Evolutionary conservation across 2,888 invertebrate genomes (phyloP), one percentile per base, ranked within the genome.

Genomic region (Digitonthophagus gazella): DNA sequence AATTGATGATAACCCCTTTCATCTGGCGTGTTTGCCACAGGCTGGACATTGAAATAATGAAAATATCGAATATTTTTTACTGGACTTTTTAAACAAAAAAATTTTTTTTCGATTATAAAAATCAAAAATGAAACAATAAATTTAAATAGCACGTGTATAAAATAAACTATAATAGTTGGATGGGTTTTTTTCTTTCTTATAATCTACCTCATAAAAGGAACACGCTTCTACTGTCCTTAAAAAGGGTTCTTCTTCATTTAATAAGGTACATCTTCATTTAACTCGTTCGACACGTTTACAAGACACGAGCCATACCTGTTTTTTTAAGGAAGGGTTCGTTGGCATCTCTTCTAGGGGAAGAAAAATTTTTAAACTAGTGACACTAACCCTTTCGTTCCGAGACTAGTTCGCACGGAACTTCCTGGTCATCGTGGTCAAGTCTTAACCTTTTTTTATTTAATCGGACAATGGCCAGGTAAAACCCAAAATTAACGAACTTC

Each of bases 221-320:
- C n/a, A n/a, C n/a, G n/a, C n/a, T n/a, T n/a, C n/a, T n/a, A n/a
- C n/a, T n/a, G n/a, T n/a, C n/a, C n/a, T n/a, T n/a, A n/a, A n/a
- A n/a, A n/a, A n/a, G n/a, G n/a, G n/a, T n/a, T n/a, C n/a, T n/a
- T n/a, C n/a, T n/a, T n/a, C n/a, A n/a, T n/a, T n/a, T 8, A 3
- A 74, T 71, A 70, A 64, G 72, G 71, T 68, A 73, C 67, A 73
- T 75, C 80, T 79, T 80, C 77, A 74, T 76, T 79, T 80, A 79
- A 80, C 79, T 76, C 77, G 77, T 75, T 69, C 72, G 66, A 18
- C 18, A 58, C 56, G 66, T 70, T 72, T 72, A 72, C n/a, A 74
- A 16, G 73, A 76, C 76, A 74, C 77, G 74, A 74, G 72, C 67
- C 71, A 71, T 76, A 77, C 76, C 75, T 76, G 76, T 20, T 18